These are phyloP conservation scores for Eira barbara DNA, from an alignment of 2,113 vertebrate genomes.

Conservation along the genomic window DNA sequence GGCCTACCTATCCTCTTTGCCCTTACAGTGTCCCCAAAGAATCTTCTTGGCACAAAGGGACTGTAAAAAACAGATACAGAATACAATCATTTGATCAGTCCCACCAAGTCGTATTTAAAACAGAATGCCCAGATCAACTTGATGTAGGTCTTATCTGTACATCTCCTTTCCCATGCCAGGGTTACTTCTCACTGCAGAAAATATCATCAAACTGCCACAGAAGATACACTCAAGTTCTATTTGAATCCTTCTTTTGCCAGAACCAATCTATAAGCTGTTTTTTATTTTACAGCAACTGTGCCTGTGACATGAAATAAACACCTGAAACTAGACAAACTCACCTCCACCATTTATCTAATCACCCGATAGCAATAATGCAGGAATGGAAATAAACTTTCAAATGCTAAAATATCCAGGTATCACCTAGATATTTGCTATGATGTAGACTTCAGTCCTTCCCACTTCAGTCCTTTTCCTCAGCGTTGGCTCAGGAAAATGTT, in stretches of 20 bases:
- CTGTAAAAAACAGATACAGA: not conserved
- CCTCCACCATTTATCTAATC: not conserved
- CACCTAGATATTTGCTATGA: not conserved
- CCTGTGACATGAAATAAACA: conserved; percentile 11
- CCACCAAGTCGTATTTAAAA: not conserved
- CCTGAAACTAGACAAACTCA: not conserved
- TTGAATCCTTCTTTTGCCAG: not conserved
- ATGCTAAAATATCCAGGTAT: not conserved
- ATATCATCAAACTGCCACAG: not conserved
- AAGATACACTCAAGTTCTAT: not conserved
- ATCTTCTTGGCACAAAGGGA: not conserved
- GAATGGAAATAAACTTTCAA: not conserved
- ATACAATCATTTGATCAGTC: not conserved
- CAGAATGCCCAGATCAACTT: not conserved
- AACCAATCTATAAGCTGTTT: not conserved
- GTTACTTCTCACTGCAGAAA: not conserved
- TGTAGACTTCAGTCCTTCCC: not conserved
- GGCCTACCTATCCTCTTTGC: not conserved
- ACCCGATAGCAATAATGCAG: not conserved
- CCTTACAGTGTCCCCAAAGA: not conserved
- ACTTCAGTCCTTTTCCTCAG: not conserved
- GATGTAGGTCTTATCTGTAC: not conserved
- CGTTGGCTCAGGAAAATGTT: not conserved
- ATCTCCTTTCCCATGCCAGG: not conserved
- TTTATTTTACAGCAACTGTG: not conserved